Evolutionary conservation across 92 coral and sea anemone species (phyloP).

Genomic region (Zoanthus sansibaricus): DNA sequence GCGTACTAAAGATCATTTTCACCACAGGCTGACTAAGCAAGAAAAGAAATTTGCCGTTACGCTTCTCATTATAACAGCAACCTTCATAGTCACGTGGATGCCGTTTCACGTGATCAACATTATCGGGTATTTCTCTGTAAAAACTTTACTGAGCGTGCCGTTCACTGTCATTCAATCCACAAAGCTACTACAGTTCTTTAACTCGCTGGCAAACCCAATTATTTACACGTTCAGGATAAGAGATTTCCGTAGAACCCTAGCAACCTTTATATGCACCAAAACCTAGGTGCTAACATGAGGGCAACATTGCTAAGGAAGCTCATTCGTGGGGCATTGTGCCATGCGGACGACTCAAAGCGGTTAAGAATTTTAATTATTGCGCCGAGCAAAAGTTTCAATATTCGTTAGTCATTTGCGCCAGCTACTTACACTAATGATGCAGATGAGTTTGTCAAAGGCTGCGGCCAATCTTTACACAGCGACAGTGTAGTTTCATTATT

Average conservation of each 20-base stretch:
- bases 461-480: too few species aligned
- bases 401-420: too few species aligned
- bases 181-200: slow-evolving; percentile 84
- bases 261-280: slow-evolving; percentile 56
- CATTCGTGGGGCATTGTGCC: too few species aligned
- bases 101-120: slow-evolving; percentile 86
- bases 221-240: slow-evolving; percentile 86
- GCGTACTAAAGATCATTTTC: slow-evolving; percentile 62
- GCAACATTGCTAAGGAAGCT: background rate
- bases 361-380: too few species aligned
- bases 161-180: slow-evolving; percentile 71
- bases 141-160: slow-evolving; percentile 47
- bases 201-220: slow-evolving; percentile 78
- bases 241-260: slow-evolving; percentile 76
- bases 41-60: slow-evolving; percentile 84
- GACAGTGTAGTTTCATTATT: too few species aligned
- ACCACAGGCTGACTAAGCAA: slow-evolving; percentile 72
- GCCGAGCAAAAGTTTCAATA: too few species aligned
- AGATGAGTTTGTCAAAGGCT: too few species aligned
- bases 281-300: slow-evolving; percentile 28
- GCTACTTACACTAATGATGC: too few species aligned
- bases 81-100: slow-evolving; percentile 80
- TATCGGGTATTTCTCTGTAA: slow-evolving; percentile 63
- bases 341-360: too few species aligned
- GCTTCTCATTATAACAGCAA: slow-evolving; percentile 73